Evolutionary conservation across 2,113 vertebrate genomes (phyloP).

Genomic region (Ammodytes dubius): DNA sequence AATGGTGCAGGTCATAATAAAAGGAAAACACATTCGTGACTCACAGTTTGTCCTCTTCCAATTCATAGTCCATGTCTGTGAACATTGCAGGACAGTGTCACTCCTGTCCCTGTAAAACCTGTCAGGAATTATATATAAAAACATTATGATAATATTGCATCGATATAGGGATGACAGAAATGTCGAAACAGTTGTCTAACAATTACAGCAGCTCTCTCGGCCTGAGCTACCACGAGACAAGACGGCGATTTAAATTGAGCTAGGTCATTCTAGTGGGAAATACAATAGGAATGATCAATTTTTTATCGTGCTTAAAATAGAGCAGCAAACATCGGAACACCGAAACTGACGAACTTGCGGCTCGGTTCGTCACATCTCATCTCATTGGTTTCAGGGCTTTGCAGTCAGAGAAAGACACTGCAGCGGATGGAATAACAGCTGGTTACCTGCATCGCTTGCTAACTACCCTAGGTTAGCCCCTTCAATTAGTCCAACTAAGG

Average conservation of each 20-base stretch:
- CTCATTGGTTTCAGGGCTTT: neutral
- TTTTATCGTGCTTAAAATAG: neutral
- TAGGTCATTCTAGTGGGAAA: too few species aligned
- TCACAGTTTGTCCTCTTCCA: conserved; percentile 99
- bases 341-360: neutral
- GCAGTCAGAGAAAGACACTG: neutral
- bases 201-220: neutral
- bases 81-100: conserved; percentile 85
- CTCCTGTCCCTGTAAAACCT: conserved; percentile 38
- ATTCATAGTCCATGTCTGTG: conserved; percentile 95
- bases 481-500: neutral
- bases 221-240: neutral
- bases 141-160: neutral
- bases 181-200: neutral
- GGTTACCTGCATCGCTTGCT: conserved; percentile 9
- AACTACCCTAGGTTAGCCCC: neutral
- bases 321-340: neutral
- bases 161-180: neutral
- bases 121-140: neutral
- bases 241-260: neutral
- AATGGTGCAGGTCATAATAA: neutral
- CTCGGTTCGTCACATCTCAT: neutral
- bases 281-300: neutral
- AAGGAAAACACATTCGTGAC: conserved; percentile 59
- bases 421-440: conserved; percentile 44